A percentile compares a stretch with the other conserved stretches of the same genome.
Evolutionary conservation across 2,797 vertebrate genomes (phyloP).

Genomic region (Cuniculus paca): DNA sequence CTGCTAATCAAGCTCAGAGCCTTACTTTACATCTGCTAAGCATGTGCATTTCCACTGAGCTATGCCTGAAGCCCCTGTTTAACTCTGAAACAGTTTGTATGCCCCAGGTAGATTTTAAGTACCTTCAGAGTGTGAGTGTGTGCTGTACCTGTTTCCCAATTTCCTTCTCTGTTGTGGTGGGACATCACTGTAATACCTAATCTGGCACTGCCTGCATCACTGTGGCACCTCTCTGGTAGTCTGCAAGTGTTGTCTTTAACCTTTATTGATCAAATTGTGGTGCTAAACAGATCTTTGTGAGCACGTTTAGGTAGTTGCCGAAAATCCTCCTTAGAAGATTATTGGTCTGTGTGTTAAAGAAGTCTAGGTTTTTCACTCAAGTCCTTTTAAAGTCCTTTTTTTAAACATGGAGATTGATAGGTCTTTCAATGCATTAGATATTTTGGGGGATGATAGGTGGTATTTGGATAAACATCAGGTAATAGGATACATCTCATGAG

Average conservation of each 20-base stretch:
- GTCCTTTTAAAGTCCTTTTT: conserved; percentile 15
- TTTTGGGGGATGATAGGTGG: not conserved
- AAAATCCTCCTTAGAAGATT: conserved; percentile 48
- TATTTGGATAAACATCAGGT: not conserved
- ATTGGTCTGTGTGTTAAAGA: not conserved
- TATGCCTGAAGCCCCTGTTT: not conserved
- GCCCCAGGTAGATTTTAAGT: not conserved
- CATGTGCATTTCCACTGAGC: not conserved
- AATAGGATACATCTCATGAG: not conserved
- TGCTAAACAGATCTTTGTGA: not conserved
- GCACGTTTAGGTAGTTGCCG: not conserved
- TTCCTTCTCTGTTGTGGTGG: not conserved
- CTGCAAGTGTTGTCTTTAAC: not conserved
- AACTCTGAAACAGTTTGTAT: not conserved
- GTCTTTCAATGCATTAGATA: conserved; percentile 17
- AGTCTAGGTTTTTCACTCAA: conserved; percentile 7
- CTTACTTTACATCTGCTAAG: not conserved
- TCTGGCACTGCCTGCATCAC: not conserved
- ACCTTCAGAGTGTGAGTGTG: not conserved
- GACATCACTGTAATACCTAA: not conserved
- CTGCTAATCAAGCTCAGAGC: not conserved
- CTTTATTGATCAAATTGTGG: conserved; percentile 14
- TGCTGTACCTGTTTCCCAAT: not conserved
- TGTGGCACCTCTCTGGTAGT: not conserved
- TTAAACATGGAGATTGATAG: not conserved